Conservation (phyloP, 2,797 vertebrate genomes). For the Hephaestus fuliginosus region DNA sequence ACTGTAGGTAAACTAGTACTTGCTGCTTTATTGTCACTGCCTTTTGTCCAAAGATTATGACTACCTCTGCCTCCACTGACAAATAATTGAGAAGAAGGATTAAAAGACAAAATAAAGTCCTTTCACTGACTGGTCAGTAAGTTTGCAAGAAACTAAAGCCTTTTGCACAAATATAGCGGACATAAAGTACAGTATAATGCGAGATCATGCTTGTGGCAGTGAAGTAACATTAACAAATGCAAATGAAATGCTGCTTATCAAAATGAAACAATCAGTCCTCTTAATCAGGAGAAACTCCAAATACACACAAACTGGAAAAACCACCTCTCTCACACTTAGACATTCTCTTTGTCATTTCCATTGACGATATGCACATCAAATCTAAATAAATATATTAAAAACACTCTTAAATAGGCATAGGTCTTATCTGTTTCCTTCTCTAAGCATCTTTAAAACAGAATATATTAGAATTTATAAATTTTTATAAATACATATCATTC, state of each 20-base stretch:
- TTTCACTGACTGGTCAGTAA: slow-evolving; percentile 28
- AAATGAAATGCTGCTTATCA: slow-evolving; percentile 55
- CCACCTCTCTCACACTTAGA: slow-evolving; percentile 40
- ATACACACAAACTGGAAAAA: slow-evolving; percentile 40
- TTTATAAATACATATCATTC: slow-evolving; percentile 82
- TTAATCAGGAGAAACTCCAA: slow-evolving; percentile 38
- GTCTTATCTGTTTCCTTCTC: slow-evolving; percentile 64
- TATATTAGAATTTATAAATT: slow-evolving; percentile 76
- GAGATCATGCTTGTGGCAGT: slow-evolving; percentile 74
- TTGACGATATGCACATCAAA: slow-evolving; percentile 62
- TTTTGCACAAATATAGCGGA: slow-evolving; percentile 43
- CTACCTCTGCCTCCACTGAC: slow-evolving; percentile 9
- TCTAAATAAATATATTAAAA: slow-evolving; percentile 78
- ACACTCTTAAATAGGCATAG: slow-evolving; percentile 70
- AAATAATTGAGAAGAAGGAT: not conserved
- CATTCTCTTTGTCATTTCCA: slow-evolving; percentile 69
- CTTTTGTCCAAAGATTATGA: slow-evolving; percentile 4
- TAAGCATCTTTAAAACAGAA: slow-evolving; percentile 76
- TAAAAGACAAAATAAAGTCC: slow-evolving; percentile 13
- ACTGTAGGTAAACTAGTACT: slow-evolving; percentile 43
- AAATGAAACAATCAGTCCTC: slow-evolving; percentile 51
- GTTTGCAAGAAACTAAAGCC: slow-evolving; percentile 27
- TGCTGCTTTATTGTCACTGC: slow-evolving; percentile 30
- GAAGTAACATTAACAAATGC: slow-evolving; percentile 64
- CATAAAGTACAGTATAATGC: slow-evolving; percentile 41